Evolutionary conservation across 2,797 vertebrate species (phyloP).

Genomic region (Xyrichtys novacula): DNA sequence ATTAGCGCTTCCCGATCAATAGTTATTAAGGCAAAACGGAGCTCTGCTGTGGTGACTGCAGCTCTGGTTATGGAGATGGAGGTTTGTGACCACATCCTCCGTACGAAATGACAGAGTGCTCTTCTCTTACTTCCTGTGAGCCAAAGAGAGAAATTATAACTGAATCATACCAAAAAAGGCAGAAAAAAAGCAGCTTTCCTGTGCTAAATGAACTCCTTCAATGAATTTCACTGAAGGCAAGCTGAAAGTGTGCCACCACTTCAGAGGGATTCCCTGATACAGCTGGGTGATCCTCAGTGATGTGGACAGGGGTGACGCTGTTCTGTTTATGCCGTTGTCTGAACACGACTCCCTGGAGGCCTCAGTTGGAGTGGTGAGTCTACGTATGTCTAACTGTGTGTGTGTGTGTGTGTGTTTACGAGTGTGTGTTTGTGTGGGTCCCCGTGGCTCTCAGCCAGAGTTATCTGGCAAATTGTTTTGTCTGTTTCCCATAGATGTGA

Average conservation of each 20-base stretch:
- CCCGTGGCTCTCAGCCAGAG: constrained; percentile 51
- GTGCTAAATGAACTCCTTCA: neutral
- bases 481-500: constrained; percentile 80
- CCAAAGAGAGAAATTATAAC: neutral
- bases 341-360: constrained; percentile 56
- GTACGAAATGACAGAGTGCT: constrained; percentile 9
- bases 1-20: constrained; percentile 71
- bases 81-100: constrained; percentile 54
- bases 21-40: constrained; percentile 61
- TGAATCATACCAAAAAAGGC: neutral
- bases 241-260: constrained; percentile 3
- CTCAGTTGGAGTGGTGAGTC: constrained; percentile 27
- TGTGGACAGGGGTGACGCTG: constrained; percentile 35
- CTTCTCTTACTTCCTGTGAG: constrained; percentile 3
- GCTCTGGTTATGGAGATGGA: constrained; percentile 20
- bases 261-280: constrained; percentile 36
- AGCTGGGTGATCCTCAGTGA: constrained; percentile 23
- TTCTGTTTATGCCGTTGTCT: constrained; percentile 62
- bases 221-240: neutral
- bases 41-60: constrained; percentile 31
- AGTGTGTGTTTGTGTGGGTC: constrained; percentile 11
- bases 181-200: neutral
- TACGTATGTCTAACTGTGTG: constrained; percentile 44
- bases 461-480: constrained; percentile 73
- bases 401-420: constrained; percentile 11